phyloP scores from a whole-genome alignment of 2,113 vertebrate genomes.

The Phalacrocorax aristotelis region DNA sequence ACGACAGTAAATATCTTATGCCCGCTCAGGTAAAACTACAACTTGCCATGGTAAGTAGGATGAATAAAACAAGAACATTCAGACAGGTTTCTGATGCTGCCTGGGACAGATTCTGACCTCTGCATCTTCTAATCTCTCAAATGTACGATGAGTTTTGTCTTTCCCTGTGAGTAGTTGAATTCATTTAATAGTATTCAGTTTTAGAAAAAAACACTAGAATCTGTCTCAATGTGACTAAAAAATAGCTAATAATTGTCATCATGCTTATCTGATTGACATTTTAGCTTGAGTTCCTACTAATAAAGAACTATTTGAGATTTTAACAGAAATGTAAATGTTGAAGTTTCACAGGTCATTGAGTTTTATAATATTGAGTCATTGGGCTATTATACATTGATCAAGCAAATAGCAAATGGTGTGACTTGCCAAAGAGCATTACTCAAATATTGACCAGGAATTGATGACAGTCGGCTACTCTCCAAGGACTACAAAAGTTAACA shows the following conservation, averaged over 20 bases:
- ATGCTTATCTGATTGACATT: constrained; percentile 66
- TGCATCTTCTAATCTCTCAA: neutral
- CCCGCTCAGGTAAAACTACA: neutral
- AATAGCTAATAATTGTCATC: constrained; percentile 57
- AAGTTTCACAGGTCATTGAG: constrained; percentile 73
- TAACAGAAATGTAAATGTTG: constrained; percentile 68
- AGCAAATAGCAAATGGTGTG: constrained; percentile 65
- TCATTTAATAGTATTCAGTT: neutral
- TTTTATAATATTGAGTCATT: constrained; percentile 71
- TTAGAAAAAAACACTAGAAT: neutral
- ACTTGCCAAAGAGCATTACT: constrained; percentile 54
- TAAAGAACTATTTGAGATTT: constrained; percentile 67
- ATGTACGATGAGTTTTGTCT: neutral
- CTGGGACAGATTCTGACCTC: neutral
- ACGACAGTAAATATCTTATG: neutral
- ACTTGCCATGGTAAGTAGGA: neutral
- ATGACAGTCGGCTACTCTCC: constrained; percentile 20
- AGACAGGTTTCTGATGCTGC: neutral
- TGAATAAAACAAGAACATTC: neutral
- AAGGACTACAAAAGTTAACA: constrained; percentile 39
- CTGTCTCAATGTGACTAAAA: constrained; percentile 22
- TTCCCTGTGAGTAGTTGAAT: neutral
- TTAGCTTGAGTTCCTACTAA: constrained; percentile 59
- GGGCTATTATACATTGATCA: constrained; percentile 63
- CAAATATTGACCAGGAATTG: constrained; percentile 66